Conservation (phyloP, 2,797 vertebrate species). For the Alcedo atthis region DNA sequence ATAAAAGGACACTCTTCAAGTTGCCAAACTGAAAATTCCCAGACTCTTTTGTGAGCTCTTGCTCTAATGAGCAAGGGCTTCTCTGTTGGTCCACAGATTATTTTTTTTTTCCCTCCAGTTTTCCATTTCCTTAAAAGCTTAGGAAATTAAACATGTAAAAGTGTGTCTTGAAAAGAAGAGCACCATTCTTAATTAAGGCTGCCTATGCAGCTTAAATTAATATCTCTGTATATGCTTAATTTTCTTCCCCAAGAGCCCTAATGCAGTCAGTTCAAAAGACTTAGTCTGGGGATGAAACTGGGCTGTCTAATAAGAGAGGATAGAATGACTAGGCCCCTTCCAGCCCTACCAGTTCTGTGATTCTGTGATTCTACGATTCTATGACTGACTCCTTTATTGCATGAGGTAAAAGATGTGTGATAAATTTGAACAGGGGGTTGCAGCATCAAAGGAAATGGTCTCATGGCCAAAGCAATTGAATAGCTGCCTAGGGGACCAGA, state of each 20-base stretch:
- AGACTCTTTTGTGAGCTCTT: background rate
- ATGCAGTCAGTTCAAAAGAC: conserved; percentile 11
- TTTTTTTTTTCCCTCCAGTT: background rate
- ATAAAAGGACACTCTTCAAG: background rate
- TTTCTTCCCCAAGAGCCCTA: background rate
- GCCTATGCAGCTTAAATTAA: background rate
- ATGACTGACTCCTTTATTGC: background rate
- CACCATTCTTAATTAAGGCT: background rate
- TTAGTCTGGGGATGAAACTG: background rate
- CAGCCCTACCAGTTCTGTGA: no score
- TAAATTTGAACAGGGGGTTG: background rate
- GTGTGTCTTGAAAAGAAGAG: background rate
- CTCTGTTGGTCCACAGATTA: background rate
- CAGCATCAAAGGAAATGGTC: conserved; percentile 24
- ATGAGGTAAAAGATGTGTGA: conserved; percentile 19
- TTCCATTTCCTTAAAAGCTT: conserved; percentile 21
- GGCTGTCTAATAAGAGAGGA: background rate
- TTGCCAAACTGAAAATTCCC: background rate
- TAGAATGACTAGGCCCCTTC: background rate
- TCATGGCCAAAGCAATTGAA: background rate
- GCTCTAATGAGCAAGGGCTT: background rate
- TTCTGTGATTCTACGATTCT: no score
- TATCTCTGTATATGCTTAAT: background rate
- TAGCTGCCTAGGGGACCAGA: background rate
- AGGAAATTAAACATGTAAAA: background rate